Conservation (phyloP, 2,797 vertebrate species). For the Eulemur coronatus region DNA sequence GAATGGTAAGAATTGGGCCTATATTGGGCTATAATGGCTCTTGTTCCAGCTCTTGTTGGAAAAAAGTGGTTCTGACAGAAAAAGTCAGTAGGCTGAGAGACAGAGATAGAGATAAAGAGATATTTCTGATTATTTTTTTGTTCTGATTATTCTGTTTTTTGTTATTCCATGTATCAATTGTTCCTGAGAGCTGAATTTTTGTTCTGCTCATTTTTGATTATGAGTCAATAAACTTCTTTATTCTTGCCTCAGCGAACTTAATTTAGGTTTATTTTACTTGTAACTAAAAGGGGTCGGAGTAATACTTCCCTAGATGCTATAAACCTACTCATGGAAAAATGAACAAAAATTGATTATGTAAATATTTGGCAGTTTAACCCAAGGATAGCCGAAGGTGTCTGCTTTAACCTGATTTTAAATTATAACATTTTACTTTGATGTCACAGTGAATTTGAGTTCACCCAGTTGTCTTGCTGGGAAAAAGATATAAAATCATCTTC, state of each 20-base stretch:
- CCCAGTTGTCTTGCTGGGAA: not conserved
- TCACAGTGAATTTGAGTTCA: not conserved
- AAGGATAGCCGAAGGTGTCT: not conserved
- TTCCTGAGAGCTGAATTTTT: constrained; percentile 6
- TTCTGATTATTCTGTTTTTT: not conserved
- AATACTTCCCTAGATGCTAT: not conserved
- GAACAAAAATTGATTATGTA: constrained; percentile 23
- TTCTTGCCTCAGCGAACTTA: not conserved
- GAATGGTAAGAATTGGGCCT: not conserved
- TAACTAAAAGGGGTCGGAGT: not conserved
- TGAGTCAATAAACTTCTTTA: constrained; percentile 12
- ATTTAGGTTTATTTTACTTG: constrained; percentile 20
- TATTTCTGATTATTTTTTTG: not conserved
- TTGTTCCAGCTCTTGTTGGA: not conserved
- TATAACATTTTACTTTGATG: constrained; percentile 3
- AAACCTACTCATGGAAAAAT: constrained; percentile 25
- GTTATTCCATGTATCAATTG: not conserved
- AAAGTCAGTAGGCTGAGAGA: not conserved
- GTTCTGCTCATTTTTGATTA: not conserved
- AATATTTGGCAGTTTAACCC: not conserved
- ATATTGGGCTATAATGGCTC: not conserved
- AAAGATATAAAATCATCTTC: not conserved
- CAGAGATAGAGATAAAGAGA: not conserved
- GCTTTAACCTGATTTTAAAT: constrained; percentile 16
- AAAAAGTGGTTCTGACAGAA: constrained; percentile 13